Base-by-base conservation (phyloP, 1,140 invertebrate genomes). In the Bombyx mandarina region DNA sequence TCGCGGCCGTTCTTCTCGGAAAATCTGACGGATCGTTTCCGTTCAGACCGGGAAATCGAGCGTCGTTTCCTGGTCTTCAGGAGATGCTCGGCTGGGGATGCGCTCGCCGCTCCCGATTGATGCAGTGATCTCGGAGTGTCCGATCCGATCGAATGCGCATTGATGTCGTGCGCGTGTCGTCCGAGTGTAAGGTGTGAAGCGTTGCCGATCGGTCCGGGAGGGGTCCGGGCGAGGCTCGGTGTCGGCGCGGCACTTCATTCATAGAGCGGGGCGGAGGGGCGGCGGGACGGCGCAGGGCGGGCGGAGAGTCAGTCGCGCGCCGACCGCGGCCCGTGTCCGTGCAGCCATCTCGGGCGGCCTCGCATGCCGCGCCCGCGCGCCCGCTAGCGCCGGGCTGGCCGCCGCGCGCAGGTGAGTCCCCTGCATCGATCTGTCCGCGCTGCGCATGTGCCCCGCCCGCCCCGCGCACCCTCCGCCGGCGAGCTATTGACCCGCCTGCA, bases 321-420 rank as follows among this genome's bases (percentile, higher is more conserved):
- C 62, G 67, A 61, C 64, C 73, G 69, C 73, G 72, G 67, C 67
- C 65, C 57, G 62, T 61, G 59, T 63, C 61, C 63, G 59, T 63
- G 65, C 67, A 50, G 66, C 61, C 65, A 58, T 62, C 63, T 63
- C 65, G 58, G 56, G 58, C 60, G 55, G 45, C 65, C 59, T 46
- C 56, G 66, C 70, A 69, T 71, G 73, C 71, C 77, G 75, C 70
- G 77, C 76, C 73, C 60, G 62, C 65, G 62, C 57, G 60, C 63
- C 64, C 73, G 72, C 71, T 73, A 78, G 75, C 71, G 68, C 66
- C 68, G 57, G 51, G 54, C 56, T 59, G 63, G 65, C 61, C 66
- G 64, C 62, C 55, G 67, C 26, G 26, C 26, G 66, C 69, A 68
- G 66, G 71, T 71, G 69, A 66, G 64, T 66, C 51, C 55, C 49